Base-by-base conservation (phyloP, 2,888 invertebrate species). In the Tuberolachnus salignus region DNA sequence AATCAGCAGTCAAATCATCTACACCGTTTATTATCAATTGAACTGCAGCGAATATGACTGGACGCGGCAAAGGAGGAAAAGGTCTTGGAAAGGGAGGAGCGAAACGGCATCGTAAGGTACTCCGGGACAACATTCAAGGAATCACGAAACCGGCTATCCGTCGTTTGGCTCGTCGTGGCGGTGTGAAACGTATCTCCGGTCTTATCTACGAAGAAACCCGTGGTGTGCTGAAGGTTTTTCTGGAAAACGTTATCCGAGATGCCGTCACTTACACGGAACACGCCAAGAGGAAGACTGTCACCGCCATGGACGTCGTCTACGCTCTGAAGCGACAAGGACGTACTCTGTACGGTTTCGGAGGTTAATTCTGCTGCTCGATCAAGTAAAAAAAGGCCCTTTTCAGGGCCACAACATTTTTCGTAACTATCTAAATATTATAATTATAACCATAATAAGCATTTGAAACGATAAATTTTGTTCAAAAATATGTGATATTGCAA, bases 261-360 rank as follows among this genome's bases (percentile, higher is more conserved):
- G 92, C 93, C n/a, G 93, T 93, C 71, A 93, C 92, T 4, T 94
- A 93, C 86, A 94, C 93, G 0, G 93, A 94, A 84, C 93, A 94
- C 84, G 94, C 94, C 51, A 94, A 82, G 81, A 81, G 82, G 78
- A 82, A 82, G 80, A 82, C 82, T 11, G 82, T 82, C 34, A 81
- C 81, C 44, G 81, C 82, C 34, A 82, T 82, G 83, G 94, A 94
- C 87, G 94, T 94, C 1, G 94, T 94, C 63, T 94, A 94, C 84
- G 93, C 93, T n/a, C 26, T 59, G n/a, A 53, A 53, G n/a, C 53
- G 53, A 10, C 53, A 53, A 53, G 53, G 53, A 1, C 53, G 92
- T 83, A 94, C 93, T 81, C 86, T 94, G 14, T 94, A 94, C 86
- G 93, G 94, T 80, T 94, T 92, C 84, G 92, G 92, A 67, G 92